Evolutionary conservation across 2,113 vertebrate genomes (phyloP).

Genomic region (Austrofundulus limnaeus): DNA sequence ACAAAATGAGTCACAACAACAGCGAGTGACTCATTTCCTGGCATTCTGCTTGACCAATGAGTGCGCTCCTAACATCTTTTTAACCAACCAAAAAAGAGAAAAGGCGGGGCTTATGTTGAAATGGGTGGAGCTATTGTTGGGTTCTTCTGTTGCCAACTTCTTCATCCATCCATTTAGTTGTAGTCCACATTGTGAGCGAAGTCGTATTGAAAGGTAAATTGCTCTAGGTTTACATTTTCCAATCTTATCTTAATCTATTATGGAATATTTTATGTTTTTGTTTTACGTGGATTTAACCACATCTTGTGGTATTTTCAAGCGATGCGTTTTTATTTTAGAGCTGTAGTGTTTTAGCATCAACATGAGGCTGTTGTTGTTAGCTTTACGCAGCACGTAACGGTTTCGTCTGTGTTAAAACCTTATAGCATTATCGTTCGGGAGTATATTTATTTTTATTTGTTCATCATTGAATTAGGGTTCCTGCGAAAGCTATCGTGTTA

Average conservation of each 20-base stretch:
- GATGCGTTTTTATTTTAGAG: neutral
- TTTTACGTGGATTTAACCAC: rapidly evolving
- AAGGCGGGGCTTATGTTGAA: constrained; percentile 6
- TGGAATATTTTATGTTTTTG: rapidly evolving
- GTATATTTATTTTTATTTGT: neutral
- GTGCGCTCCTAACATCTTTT: rapidly evolving
- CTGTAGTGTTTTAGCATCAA: constrained; percentile 2
- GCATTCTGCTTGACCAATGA: constrained; percentile 27
- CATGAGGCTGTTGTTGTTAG: constrained; percentile 11
- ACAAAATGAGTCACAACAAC: constrained; percentile 17
- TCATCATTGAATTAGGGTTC: neutral
- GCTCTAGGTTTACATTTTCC: too few relatives aligned
- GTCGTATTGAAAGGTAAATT: neutral
- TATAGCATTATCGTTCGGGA: neutral
- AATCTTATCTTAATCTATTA: too few relatives aligned
- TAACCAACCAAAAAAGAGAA: constrained; percentile 4
- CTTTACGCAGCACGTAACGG: neutral
- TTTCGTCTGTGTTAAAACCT: neutral
- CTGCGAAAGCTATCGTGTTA: neutral
- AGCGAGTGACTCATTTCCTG: constrained; percentile 18
- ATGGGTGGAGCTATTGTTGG: constrained; percentile 1
- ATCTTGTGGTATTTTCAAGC: rapidly evolving
- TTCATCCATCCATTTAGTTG: neutral
- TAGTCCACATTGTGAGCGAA: neutral
- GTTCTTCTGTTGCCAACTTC: neutral